Conservation (phyloP, 2,888 invertebrate genomes). For the Oxytorus armatus region DNA sequence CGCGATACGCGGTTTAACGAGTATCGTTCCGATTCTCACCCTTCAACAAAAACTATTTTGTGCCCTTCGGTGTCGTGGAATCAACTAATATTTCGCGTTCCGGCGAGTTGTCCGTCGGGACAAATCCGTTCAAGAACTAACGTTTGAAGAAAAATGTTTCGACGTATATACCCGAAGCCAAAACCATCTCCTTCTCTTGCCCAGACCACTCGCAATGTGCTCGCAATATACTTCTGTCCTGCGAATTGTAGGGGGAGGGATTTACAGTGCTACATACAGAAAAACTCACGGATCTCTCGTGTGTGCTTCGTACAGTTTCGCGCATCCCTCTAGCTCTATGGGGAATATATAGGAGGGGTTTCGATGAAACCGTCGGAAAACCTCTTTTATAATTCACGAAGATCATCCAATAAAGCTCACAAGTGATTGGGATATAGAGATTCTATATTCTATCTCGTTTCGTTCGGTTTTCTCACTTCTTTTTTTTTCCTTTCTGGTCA, state of each 20-base stretch:
- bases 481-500: no score
- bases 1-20: not conserved
- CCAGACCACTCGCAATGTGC: no score
- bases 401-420: slow-evolving; percentile 80
- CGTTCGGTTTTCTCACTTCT: slow-evolving; percentile 13
- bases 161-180: slow-evolving; percentile 40
- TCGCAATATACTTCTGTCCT: no score
- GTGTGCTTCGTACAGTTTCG: slow-evolving; percentile 16
- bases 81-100: not conserved
- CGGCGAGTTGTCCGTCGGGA: slow-evolving; percentile 36
- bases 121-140: slow-evolving; percentile 28
- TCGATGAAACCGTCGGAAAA: slow-evolving; percentile 68
- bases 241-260: not conserved
- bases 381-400: slow-evolving; percentile 79
- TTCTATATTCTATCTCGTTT: slow-evolving; percentile 31
- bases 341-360: slow-evolving; percentile 66
- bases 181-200: slow-evolving; percentile 30
- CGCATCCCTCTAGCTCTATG: slow-evolving; percentile 60
- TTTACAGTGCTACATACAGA: slow-evolving; percentile 57
- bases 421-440: slow-evolving; percentile 76
- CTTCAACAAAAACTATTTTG: no score
- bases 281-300: slow-evolving; percentile 67
- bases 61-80: not conserved
- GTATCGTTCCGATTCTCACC: not conserved
- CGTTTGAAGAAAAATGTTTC: slow-evolving; percentile 18